Percentiles rank a stretch among this genome's conserved stretches.
These are phyloP conservation scores for Todiramphus chloris DNA, from an alignment of 2,113 vertebrate species.

Conservation along the genomic window DNA sequence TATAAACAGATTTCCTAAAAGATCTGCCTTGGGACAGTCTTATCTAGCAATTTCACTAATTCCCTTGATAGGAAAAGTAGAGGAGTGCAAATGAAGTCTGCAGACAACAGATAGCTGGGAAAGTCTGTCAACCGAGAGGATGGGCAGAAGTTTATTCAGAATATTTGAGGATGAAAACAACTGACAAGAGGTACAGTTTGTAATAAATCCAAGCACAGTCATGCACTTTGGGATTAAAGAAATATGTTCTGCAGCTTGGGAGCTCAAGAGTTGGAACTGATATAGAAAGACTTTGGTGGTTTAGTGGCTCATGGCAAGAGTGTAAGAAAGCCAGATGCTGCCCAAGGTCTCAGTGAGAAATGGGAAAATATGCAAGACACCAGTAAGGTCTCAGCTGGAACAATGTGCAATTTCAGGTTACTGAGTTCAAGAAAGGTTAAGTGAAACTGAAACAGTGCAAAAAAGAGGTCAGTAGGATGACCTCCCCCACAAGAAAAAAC, in stretches of 20 bases:
- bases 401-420: background rate
- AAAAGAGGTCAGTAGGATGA: background rate
- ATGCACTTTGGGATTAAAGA: constrained; percentile 39
- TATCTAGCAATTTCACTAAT: constrained; percentile 41
- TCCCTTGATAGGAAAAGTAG: constrained; percentile 17
- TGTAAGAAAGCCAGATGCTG: constrained; percentile 25
- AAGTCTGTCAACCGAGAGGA: constrained; percentile 13
- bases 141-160: background rate
- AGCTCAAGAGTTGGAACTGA: constrained; percentile 25
- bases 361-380: background rate
- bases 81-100: background rate
- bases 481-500: constrained; percentile 1
- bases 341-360: background rate
- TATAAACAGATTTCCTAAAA: constrained; percentile 56
- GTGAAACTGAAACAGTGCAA: background rate
- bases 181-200: background rate
- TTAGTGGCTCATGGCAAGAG: constrained; percentile 3
- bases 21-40: constrained; percentile 23
- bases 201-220: constrained; percentile 10
- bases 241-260: background rate
- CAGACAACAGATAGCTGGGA: constrained; percentile 30
- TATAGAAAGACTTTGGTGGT: background rate
- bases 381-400: background rate
- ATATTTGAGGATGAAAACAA: constrained; percentile 7
- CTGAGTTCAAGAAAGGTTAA: constrained; percentile 13